phyloP scores from a whole-genome alignment of 2,888 invertebrate genomes.

The Ormia ochracea region DNA sequence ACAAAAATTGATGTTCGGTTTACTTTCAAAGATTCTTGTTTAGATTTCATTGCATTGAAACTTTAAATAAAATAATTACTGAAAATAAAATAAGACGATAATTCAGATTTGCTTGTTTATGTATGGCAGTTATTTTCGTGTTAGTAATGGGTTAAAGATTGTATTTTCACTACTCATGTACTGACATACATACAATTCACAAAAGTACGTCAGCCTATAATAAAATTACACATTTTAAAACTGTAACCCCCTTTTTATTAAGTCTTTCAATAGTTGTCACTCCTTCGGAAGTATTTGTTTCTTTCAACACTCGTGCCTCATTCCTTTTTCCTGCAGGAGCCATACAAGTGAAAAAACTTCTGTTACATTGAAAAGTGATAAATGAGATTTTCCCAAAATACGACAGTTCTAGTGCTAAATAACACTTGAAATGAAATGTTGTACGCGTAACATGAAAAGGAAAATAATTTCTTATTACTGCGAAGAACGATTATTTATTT shows the following conservation, averaged over 20 bases:
- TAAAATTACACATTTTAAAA: slow-evolving; percentile 23
- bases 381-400: slow-evolving; percentile 58
- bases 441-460: slow-evolving; percentile 41
- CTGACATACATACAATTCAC: slow-evolving; percentile 23
- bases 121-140: neutral
- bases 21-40: no score
- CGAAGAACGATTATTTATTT: slow-evolving; percentile 19
- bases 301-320: slow-evolving; percentile 42
- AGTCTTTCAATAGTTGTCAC: slow-evolving; percentile 61
- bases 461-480: slow-evolving; percentile 48
- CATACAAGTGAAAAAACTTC: neutral
- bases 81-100: no score
- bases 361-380: slow-evolving; percentile 46
- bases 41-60: no score
- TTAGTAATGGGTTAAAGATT: slow-evolving; percentile 28
- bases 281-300: slow-evolving; percentile 59
- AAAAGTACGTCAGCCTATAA: slow-evolving; percentile 1
- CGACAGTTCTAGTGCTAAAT: slow-evolving; percentile 58
- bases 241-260: slow-evolving; percentile 37
- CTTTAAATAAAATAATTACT: no score
- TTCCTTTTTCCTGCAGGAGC: slow-evolving; percentile 5
- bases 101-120: no score
- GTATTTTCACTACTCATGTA: neutral
- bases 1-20: no score
- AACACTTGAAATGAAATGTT: slow-evolving; percentile 41